phyloP scores from a whole-genome alignment of 2,113 vertebrate species.

The Sterna hirundo region DNA sequence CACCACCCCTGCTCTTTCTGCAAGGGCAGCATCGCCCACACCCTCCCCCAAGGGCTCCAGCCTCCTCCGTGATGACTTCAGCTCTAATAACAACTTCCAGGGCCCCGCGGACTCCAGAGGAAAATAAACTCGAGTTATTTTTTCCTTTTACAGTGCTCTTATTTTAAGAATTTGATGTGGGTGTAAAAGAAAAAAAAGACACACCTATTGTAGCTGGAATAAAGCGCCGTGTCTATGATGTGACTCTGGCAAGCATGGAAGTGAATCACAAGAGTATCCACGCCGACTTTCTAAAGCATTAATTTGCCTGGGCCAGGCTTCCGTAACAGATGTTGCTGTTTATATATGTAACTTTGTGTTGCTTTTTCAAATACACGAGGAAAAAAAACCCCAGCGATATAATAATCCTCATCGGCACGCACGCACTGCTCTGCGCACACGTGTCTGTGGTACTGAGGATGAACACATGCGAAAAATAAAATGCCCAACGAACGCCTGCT shows the following conservation, averaged over 20 bases:
- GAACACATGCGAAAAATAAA: background rate
- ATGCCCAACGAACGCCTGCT: background rate
- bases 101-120: background rate
- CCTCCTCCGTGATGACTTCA: conserved; percentile 40
- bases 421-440: background rate
- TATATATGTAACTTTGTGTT: background rate
- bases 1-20: background rate
- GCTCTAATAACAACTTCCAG: conserved; percentile 48
- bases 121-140: conserved; percentile 49
- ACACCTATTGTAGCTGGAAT: conserved; percentile 49
- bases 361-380: background rate
- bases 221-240: conserved; percentile 13
- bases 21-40: background rate
- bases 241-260: background rate
- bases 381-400: background rate
- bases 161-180: conserved; percentile 59
- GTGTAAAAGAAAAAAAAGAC: conserved; percentile 35
- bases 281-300: background rate
- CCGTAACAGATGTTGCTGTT: background rate
- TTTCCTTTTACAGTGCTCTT: conserved; percentile 37
- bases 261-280: conserved; percentile 32
- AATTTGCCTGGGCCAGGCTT: conserved; percentile 42
- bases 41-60: background rate
- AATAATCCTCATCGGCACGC: background rate
- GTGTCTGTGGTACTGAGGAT: background rate